Conservation (phyloP, 2,797 vertebrate species). For the Artibeus jamaicensis region DNA sequence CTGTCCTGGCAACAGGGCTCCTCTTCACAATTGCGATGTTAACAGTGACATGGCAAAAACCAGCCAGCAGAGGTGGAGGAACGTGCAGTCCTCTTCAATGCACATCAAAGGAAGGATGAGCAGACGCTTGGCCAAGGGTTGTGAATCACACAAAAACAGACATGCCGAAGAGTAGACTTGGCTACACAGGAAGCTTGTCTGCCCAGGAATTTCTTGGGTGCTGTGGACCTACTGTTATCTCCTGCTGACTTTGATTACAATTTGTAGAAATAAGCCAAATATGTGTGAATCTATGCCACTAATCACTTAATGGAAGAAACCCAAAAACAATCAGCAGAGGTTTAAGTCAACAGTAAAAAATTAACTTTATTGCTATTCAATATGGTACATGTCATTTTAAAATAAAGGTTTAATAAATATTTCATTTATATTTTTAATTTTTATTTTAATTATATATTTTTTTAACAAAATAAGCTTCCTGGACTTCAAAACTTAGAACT, state of each 20-base stretch:
- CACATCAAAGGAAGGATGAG: background rate
- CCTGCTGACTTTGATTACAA: background rate
- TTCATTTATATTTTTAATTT: background rate
- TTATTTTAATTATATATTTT: background rate
- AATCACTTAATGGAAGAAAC: background rate
- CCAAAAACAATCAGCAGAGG: background rate
- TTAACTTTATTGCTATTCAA: background rate
- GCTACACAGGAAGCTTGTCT: background rate
- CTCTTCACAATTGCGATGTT: background rate
- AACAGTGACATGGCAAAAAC: background rate
- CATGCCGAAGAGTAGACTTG: background rate
- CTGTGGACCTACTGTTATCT: background rate
- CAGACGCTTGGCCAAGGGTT: background rate
- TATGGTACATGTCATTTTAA: background rate
- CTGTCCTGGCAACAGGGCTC: background rate
- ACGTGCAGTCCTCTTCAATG: background rate
- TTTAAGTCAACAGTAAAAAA: background rate
- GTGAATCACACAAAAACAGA: background rate
- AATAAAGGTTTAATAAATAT: background rate
- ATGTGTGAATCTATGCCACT: background rate
- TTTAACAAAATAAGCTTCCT: background rate
- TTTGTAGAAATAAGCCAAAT: background rate
- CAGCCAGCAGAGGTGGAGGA: background rate
- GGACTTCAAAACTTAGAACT: conserved; percentile 26
- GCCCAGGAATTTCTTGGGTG: background rate